Evolutionary conservation across 2,797 vertebrate species (phyloP).

Genomic region (Brachyalestes nurse): DNA sequence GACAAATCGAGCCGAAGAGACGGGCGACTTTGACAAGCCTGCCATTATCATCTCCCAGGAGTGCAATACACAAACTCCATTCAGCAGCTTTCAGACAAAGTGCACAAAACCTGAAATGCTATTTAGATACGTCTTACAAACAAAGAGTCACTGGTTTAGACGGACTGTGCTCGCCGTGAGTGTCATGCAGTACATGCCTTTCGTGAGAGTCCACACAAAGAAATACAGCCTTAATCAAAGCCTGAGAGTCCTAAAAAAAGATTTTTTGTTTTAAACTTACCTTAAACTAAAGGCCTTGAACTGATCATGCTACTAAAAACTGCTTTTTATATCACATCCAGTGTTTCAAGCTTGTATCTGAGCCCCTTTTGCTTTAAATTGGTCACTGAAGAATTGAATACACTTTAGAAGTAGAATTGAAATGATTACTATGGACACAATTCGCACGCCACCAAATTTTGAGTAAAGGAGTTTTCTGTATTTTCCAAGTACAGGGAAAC

Average conservation of each 20-base stretch:
- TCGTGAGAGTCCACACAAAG: neutral
- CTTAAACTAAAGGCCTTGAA: neutral
- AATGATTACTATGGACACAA: no score
- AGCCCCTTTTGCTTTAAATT: no score
- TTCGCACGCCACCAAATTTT: no score
- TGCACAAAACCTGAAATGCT: neutral
- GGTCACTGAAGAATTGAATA: no score
- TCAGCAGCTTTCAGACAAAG: neutral
- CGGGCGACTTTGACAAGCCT: neutral
- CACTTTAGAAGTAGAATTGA: no score
- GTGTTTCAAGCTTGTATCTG: neutral
- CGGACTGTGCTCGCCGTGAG: neutral
- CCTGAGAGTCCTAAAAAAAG: neutral
- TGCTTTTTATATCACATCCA: neutral
- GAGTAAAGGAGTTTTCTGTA: no score
- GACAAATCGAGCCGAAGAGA: neutral
- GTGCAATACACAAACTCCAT: neutral
- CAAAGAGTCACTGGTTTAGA: neutral
- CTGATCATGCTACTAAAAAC: neutral
- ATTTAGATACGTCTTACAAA: neutral
- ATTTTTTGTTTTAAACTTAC: no score
- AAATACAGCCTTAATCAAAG: neutral
- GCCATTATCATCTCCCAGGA: neutral
- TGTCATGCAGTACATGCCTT: neutral
- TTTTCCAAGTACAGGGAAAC: no score